Conservation (phyloP, 1,140 invertebrate species). For the Dinothrombium tinctorium region DNA sequence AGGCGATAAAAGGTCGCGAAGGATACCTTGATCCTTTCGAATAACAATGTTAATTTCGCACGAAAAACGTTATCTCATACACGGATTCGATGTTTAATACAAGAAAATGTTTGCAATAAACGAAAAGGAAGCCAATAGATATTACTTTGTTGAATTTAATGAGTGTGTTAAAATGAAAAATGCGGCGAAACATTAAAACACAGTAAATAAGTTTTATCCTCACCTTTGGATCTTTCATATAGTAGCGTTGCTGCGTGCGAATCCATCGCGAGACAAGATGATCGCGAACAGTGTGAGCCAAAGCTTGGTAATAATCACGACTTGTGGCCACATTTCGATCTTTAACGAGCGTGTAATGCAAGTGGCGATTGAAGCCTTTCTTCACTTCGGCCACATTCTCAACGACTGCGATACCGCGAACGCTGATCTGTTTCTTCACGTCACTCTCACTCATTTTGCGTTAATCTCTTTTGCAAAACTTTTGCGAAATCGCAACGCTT, state of each 20-base stretch:
- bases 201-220: conserved; percentile 5
- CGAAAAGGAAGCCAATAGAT: no score
- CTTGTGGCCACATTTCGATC: conserved; percentile 93
- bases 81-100: no score
- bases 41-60: no score
- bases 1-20: no score
- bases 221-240: conserved; percentile 98
- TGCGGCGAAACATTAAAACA: not conserved
- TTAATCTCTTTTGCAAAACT: no score
- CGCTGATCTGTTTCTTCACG: conserved; percentile 92
- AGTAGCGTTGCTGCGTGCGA: conserved; percentile 94
- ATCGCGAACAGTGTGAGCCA: conserved; percentile 91
- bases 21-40: no score
- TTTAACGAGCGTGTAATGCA: conserved; percentile 96
- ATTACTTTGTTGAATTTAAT: no score
- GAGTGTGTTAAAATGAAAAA: no score
- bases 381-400: conserved; percentile 90
- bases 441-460: no score
- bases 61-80: no score
- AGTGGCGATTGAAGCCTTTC: conserved; percentile 92
- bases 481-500: no score
- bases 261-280: conserved; percentile 97
- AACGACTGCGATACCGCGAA: conserved; percentile 77
- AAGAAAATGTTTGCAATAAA: no score
- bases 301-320: conserved; percentile 88